These are phyloP conservation scores for Agonum fuliginosum DNA, from an alignment of 2,888 invertebrate species.

Conservation along the genomic window DNA sequence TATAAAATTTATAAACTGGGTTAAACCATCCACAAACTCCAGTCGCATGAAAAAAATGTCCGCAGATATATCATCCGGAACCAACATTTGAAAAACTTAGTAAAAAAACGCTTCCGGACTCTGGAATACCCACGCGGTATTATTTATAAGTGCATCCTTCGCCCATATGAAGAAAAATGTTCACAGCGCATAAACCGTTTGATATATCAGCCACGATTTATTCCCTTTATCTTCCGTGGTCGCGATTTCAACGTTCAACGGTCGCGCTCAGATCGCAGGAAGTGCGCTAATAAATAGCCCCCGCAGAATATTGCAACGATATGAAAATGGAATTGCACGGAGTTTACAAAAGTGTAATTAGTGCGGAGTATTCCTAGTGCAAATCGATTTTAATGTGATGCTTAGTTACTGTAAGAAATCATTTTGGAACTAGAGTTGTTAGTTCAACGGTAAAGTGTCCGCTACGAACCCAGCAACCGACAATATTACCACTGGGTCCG, in stretches of 20 bases:
- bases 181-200: conserved; percentile 42
- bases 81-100: conserved; percentile 36
- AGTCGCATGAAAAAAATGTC: conserved; percentile 25
- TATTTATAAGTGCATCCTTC: conserved; percentile 40
- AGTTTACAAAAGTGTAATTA: not conserved
- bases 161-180: conserved; percentile 41
- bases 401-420: no score
- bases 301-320: conserved; percentile 10
- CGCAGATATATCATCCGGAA: conserved; percentile 4
- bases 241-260: conserved; percentile 3
- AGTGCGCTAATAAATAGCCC: conserved; percentile 18
- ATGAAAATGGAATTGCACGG: conserved; percentile 5
- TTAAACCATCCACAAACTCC: conserved; percentile 21
- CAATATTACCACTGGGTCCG: no score
- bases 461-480: no score
- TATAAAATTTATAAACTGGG: conserved; percentile 19
- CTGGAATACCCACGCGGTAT: conserved; percentile 15
- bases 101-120: conserved; percentile 29
- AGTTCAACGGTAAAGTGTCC: no score
- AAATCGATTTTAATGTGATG: no score
- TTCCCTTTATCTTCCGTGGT: conserved; percentile 31
- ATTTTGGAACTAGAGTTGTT: no score
- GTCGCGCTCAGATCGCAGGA: conserved; percentile 6
- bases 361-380: not conserved
- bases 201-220: conserved; percentile 40